These are phyloP conservation scores for Rhagoletis zephyria DNA, from an alignment of 1,140 invertebrate genomes.

Conservation along the genomic window DNA sequence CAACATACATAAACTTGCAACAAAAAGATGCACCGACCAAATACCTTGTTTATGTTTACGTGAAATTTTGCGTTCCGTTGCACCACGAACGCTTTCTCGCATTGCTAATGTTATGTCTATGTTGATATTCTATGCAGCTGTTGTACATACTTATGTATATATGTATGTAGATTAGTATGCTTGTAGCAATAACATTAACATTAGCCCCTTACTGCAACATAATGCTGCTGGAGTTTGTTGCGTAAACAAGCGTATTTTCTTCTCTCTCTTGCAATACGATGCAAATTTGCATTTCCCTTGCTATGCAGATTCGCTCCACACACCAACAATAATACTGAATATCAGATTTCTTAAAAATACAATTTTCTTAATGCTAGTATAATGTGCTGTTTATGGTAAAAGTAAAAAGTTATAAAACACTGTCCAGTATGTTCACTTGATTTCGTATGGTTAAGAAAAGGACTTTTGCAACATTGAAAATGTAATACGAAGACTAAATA, in stretches of 20 bases:
- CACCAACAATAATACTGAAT: not conserved
- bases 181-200: too few species aligned
- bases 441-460: too few species aligned
- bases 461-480: too few species aligned
- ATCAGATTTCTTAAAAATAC: not conserved
- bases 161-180: not conserved
- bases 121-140: not conserved
- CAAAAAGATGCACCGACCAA: not conserved
- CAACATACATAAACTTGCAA: not conserved
- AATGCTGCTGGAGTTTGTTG: not conserved
- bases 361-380: too few species aligned
- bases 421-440: too few species aligned
- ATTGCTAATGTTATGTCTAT: slow-evolving; percentile 23
- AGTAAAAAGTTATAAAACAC: too few species aligned
- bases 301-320: not conserved
- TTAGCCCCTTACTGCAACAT: not conserved
- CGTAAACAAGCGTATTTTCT: not conserved
- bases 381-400: too few species aligned
- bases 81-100: not conserved
- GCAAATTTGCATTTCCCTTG: not conserved
- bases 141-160: slow-evolving; percentile 5
- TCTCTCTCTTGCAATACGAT: not conserved
- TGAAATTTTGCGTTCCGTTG: not conserved
- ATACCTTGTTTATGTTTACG: slow-evolving; percentile 7
- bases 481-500: too few species aligned